Conservation (phyloP, 92 coral and sea anemone genomes). For the Porites cylindrica region DNA sequence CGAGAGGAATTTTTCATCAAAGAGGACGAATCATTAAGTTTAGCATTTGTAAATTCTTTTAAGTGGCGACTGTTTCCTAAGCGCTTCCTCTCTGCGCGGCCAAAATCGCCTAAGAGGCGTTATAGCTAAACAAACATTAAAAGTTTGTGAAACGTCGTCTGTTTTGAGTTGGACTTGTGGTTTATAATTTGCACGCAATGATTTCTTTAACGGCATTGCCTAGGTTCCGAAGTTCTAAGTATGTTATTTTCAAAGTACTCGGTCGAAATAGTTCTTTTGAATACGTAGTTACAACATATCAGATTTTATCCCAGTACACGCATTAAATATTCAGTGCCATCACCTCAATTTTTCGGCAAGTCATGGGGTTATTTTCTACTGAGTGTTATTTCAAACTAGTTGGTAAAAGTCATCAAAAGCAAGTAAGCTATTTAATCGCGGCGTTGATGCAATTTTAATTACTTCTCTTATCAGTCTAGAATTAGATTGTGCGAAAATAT, state of each 20-base stretch:
- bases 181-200: slow-evolving; percentile 24
- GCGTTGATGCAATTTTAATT: slow-evolving; percentile 31
- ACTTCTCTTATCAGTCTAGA: slow-evolving; percentile 13
- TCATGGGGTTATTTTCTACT: background rate
- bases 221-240: background rate
- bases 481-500: slow-evolving; percentile 17
- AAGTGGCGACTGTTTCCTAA: slow-evolving; percentile 6
- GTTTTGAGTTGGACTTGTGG: slow-evolving; percentile 27
- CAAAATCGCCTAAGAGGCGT: slow-evolving; percentile 16
- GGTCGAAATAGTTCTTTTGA: too few species aligned
- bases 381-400: slow-evolving; percentile 8
- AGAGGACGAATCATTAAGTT: background rate
- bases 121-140: slow-evolving; percentile 33
- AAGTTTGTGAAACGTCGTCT: background rate
- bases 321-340: background rate
- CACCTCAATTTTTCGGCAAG: background rate
- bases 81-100: slow-evolving; percentile 43
- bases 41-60: slow-evolving; percentile 22
- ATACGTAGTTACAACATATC: too few species aligned
- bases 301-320: background rate
- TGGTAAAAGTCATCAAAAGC: slow-evolving; percentile 16
- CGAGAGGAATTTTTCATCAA: slow-evolving; percentile 3
- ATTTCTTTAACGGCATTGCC: background rate
- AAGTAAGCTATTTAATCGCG: slow-evolving; percentile 10
- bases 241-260: too few species aligned